Evolutionary conservation across 1,140 invertebrate genomes (phyloP).

Genomic region (Triops cancriformis): DNA sequence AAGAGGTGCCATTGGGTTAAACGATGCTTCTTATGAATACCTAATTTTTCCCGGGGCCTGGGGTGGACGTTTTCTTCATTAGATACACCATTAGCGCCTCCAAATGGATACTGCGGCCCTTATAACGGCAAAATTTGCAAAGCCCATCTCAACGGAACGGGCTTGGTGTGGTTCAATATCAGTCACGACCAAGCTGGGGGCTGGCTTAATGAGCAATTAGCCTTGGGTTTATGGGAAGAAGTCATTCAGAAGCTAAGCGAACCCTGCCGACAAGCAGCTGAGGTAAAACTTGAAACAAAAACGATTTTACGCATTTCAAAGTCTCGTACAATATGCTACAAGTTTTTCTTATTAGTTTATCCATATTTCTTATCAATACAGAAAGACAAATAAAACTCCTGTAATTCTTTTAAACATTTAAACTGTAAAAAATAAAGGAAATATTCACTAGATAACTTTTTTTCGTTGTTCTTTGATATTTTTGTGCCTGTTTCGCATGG

Average conservation of each 20-base stretch:
- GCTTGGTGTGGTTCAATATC: slow-evolving; percentile 74
- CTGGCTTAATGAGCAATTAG: slow-evolving; percentile 74
- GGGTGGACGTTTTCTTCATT: not conserved
- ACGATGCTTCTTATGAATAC: not conserved
- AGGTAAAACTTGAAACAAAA: slow-evolving; percentile 46
- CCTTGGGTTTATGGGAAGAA: slow-evolving; percentile 70
- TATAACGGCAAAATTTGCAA: slow-evolving; percentile 84
- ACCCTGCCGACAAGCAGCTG: slow-evolving; percentile 73
- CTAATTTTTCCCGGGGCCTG: not conserved
- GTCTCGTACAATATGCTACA: too few species aligned
- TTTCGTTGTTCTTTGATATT: too few species aligned
- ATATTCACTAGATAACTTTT: too few species aligned
- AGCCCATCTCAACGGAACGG: slow-evolving; percentile 57
- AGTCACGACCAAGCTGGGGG: slow-evolving; percentile 56
- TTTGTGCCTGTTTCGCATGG: too few species aligned
- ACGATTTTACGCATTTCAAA: slow-evolving; percentile 15
- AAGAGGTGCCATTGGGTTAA: not conserved
- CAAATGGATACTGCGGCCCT: slow-evolving; percentile 65
- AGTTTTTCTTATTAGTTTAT: too few species aligned
- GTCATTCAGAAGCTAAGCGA: slow-evolving; percentile 66
- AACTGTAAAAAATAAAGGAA: too few species aligned
- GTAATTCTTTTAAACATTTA: too few species aligned
- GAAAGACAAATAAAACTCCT: too few species aligned
- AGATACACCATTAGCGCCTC: slow-evolving; percentile 17
- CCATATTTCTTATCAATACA: too few species aligned